Conservation (phyloP, 1,140 invertebrate genomes). For the Solenopsis fugax region DNA sequence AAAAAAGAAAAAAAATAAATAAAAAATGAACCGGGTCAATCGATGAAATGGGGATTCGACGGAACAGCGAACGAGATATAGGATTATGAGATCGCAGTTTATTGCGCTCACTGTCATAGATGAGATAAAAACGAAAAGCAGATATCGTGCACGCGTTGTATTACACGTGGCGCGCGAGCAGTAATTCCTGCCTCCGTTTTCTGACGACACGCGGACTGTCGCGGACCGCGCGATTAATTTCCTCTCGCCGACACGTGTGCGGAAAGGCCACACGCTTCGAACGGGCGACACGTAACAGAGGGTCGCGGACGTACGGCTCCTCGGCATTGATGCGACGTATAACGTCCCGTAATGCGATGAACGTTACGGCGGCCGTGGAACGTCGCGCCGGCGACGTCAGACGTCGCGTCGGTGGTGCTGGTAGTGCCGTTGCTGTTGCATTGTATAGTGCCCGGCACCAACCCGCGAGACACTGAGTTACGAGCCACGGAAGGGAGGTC, state of each 20-base stretch:
- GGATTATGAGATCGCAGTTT: not conserved
- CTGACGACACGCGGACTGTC: slow-evolving; percentile 16
- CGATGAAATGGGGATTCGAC: not conserved
- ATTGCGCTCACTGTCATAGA: not conserved
- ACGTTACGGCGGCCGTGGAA: slow-evolving; percentile 40
- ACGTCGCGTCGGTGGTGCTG: slow-evolving; percentile 62
- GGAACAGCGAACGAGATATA: not conserved
- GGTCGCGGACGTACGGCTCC: not conserved
- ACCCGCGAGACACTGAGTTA: slow-evolving; percentile 85
- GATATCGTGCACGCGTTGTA: not conserved
- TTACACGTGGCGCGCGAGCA: not conserved
- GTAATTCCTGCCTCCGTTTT: not conserved
- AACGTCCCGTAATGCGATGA: slow-evolving; percentile 44
- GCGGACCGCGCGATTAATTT: slow-evolving; percentile 41
- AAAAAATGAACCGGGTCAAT: not conserved
- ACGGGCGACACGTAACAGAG: slow-evolving; percentile 29
- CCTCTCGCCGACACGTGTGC: not conserved
- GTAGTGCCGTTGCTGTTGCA: slow-evolving; percentile 65
- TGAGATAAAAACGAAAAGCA: not conserved
- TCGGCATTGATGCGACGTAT: slow-evolving; percentile 52
- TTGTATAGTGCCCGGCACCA: slow-evolving; percentile 75
- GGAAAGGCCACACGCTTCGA: slow-evolving; percentile 8
- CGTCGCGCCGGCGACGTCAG: slow-evolving; percentile 54
- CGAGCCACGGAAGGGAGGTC: slow-evolving; percentile 84
- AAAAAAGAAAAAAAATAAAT: not conserved